A percentile compares a stretch with the other conserved stretches of the same genome.
phyloP scores from a whole-genome alignment of 2,113 vertebrate species.

The Muntiacus reevesi region DNA sequence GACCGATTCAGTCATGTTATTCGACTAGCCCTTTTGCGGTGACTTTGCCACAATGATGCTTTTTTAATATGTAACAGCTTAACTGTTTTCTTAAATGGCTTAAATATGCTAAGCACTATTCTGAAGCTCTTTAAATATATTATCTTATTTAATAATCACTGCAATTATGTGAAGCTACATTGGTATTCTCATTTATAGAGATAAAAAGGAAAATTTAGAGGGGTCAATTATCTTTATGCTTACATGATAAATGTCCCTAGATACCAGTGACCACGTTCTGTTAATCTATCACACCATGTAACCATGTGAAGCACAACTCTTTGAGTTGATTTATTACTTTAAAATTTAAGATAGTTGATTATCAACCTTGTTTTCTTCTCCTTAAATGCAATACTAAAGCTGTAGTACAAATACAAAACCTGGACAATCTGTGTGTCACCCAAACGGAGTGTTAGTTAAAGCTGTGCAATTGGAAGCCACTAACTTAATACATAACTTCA shows the following conservation, averaged over 20 bases:
- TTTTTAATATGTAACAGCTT: not conserved
- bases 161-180: not conserved
- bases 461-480: not conserved
- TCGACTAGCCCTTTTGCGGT: not conserved
- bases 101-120: not conserved
- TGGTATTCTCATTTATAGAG: not conserved
- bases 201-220: not conserved
- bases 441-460: not conserved
- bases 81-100: not conserved
- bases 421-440: not conserved
- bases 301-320: not conserved
- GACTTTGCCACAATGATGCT: not conserved
- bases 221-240: not conserved
- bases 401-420: not conserved
- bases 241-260: not conserved
- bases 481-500: not conserved
- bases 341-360: not conserved
- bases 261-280: not conserved
- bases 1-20: not conserved
- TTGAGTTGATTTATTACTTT: not conserved
- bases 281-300: not conserved
- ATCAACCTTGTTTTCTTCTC: not conserved
- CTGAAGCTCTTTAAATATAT: not conserved
- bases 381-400: not conserved
- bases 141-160: not conserved